Base-by-base conservation (phyloP, 2,797 vertebrate genomes). In the Erethizon dorsatum region DNA sequence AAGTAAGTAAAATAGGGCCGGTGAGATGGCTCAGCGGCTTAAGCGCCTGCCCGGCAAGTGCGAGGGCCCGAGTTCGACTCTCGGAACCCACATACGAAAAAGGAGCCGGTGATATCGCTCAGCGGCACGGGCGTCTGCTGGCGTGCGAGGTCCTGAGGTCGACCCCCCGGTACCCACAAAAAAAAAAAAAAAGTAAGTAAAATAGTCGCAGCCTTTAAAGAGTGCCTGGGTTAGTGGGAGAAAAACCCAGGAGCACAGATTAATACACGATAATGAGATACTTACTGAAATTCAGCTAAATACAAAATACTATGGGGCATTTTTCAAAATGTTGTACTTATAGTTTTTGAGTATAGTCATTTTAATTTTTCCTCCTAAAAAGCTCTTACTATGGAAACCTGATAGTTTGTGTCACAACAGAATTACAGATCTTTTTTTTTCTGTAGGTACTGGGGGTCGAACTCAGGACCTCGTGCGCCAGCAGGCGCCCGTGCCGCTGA, bases 301-400 rank as follows among this genome's bases (percentile, higher is more conserved):
- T 54, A 50, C 8, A 88, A 61, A 94, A 84, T 87, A 24, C 6
- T 18, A 56, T 26, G 59, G 10, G 56, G 6, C 28, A 80, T 69
- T 95, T 97, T 97, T 59, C 6, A 73, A 95, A 91, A 59, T 54
- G 7, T 24, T 61, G 7, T 83, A 24, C 59, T 83, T 37, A 71
- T 88, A 8, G 88, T 82, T 96, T 92, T 18, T 63, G 18, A 90
- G 12, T 61, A 84, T 6, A 80, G 71, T 83, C 17, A n/a, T 65
- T 85, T 83, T 79, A 90, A 59, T 54, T 71, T 91, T 90, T 73
- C 18, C 18, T 92, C 4, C 56, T 83, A n/a, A 56, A 90, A 87
- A 80, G 6, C 26, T 90, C 8, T 61, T 94, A 41, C 5, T 78
- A 61, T 77, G 63, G 31, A 91, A 93, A 87, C n/a, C 52, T 71